Evolutionary conservation across 1,140 invertebrate genomes (phyloP).

Genomic region (Drosophila cardini): DNA sequence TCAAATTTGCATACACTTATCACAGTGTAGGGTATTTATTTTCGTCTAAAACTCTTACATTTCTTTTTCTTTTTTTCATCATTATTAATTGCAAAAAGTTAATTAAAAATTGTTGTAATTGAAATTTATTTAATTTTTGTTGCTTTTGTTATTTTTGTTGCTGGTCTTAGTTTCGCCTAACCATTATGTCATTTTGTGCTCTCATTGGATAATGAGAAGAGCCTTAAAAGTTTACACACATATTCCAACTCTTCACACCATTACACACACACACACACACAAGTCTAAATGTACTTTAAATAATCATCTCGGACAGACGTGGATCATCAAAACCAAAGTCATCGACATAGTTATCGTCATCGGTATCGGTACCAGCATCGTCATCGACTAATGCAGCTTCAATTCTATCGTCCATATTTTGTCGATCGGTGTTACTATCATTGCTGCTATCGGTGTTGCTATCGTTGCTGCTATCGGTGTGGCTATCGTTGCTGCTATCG

Average conservation of each 20-base stretch:
- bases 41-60: not conserved
- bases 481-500: too few species aligned
- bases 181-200: slow-evolving; percentile 52
- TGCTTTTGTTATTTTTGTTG: slow-evolving; percentile 9
- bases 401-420: too few species aligned
- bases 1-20: too few species aligned
- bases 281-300: slow-evolving; percentile 14
- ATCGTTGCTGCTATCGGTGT: too few species aligned
- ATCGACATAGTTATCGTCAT: slow-evolving; percentile 27
- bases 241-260: not conserved
- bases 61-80: not conserved
- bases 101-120: slow-evolving; percentile 77
- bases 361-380: not conserved
- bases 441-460: too few species aligned
- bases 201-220: slow-evolving; percentile 63
- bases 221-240: not conserved
- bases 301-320: slow-evolving; percentile 60
- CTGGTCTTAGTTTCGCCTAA: slow-evolving; percentile 27
- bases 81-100: slow-evolving; percentile 66
- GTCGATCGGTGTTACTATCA: too few species aligned
- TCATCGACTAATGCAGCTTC: not conserved
- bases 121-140: slow-evolving; percentile 57
- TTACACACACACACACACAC: not conserved
- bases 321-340: slow-evolving; percentile 71
- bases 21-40: not conserved